These are phyloP conservation scores for Therioaphis trifolii DNA, from an alignment of 2,888 invertebrate species.

Conservation along the genomic window DNA sequence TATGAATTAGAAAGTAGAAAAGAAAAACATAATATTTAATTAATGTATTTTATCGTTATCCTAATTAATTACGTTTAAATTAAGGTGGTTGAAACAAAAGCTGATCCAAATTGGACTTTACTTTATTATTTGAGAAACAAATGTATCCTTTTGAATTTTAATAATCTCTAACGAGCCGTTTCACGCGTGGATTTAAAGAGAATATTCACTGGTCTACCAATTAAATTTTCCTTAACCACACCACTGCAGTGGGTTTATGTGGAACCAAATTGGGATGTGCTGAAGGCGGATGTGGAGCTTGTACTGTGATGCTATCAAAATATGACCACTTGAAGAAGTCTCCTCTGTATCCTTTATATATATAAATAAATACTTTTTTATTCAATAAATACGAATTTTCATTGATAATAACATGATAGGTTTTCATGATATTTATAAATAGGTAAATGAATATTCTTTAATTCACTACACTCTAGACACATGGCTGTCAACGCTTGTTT, in stretches of 20 bases:
- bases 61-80: constrained; percentile 64
- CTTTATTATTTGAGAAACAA: constrained; percentile 84
- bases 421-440: neutral
- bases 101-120: constrained; percentile 87
- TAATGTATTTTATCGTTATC: too few relatives aligned
- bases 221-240: constrained; percentile 22
- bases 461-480: constrained; percentile 72
- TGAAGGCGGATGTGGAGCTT: constrained; percentile 95
- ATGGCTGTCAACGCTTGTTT: constrained; percentile 90
- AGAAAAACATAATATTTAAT: too few relatives aligned
- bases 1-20: too few relatives aligned
- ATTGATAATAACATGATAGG: too few relatives aligned
- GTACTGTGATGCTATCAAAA: constrained; percentile 84
- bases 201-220: too few relatives aligned
- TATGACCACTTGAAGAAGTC: constrained; percentile 52
- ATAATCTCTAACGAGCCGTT: too few relatives aligned
- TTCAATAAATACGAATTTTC: too few relatives aligned
- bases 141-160: constrained; percentile 71
- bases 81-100: constrained; percentile 77
- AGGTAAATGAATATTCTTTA: constrained; percentile 8
- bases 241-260: constrained; percentile 75
- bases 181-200: too few relatives aligned
- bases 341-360: constrained; percentile 61
- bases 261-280: constrained; percentile 95
- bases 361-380: too few relatives aligned